Base-by-base conservation (phyloP, 1,140 invertebrate genomes). In the Proales similis region DNA sequence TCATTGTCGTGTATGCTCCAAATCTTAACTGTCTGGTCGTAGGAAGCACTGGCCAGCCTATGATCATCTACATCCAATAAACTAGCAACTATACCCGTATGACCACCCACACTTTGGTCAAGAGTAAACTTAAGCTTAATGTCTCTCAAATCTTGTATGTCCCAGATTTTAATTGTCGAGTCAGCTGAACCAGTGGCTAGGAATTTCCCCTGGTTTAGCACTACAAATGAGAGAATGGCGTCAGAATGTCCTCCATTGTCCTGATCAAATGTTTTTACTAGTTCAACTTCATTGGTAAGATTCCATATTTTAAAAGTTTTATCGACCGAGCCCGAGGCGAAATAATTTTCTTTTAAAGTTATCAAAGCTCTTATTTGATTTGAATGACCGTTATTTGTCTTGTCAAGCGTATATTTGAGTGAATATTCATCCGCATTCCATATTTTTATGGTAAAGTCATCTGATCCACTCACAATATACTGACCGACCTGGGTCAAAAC, bases 241-340 rank as follows among this genome's bases (percentile, higher is more conserved):
- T 49, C 11, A 42, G 65, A 39, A 43, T 63, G 32, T 19, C 49
- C 19, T 6, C 63, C 27, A 17, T 48, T 53, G 24, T 11, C 32
- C 20, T 24, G 24, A 60, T 19, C 17, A 48, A 45, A 57, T 11
- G 63, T 20, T 53, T 57, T 26, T 43, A 26, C 32, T 12, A 72
- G 78, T 72, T 76, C 83, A 80, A 87, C 88, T 65, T 94, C 94
- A 65, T 83, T 90, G 66, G 78, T 79, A 9, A 88, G 86, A 72
- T 92, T 84, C 95, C 95, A 99, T 7, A 99, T 71, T 77, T 91
- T 92, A 4, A 99, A 86, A 9, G 90, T 94, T 74, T 97, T 97
- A 72, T 99, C 94, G 78, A 98, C 98, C 0, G 92, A 96, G 29
- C 93, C 95, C 29, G 92, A 97, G 6, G 94, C 95, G 66, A 97